Base-by-base conservation (phyloP, 2,113 vertebrate genomes). In the Rana temporaria region DNA sequence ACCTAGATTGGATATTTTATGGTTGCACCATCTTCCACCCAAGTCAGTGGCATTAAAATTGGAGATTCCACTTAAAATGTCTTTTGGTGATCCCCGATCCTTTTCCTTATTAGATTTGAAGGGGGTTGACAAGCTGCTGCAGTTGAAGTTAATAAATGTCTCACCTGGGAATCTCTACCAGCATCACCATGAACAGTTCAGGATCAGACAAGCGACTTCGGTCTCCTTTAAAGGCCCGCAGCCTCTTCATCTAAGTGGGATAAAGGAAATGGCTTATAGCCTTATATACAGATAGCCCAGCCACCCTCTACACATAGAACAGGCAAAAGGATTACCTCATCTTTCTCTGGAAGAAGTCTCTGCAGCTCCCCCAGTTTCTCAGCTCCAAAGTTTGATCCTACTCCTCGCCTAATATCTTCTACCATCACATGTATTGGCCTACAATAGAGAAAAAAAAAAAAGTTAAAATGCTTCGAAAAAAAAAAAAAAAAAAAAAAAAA, bases 291-390 rank as follows among this genome's bases (percentile, higher is more conserved):
- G 9, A 20, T 1, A 11, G 2, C 20, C 20, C 5, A 24, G 20
- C 4, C 9, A 14, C 20, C 20, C 9, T 24, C 5, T 24, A 38
- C 18, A 9, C 42, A 48, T 48, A 48, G 9, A 48, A n/a, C 65
- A 48, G 7, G 48, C 42, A 2, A 4, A 4, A 8, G 8, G 17
- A 60, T 42, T 52, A 95, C 95, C 94, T 95, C 95, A 18, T 85
- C 88, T 4, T 93, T 83, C 0, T 95, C 91, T 6, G 95, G 95
- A 83, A 95, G 84, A 75, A 96, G 63, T 87, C 92, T 94, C 48
- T 85, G 87, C 53, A 96, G 84, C 67, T 95, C 94, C 67, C 80
- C 84, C 52, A 96, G 88, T 82, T 93, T 95, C 78, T 94, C 95
- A 0, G 87, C 78, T 5, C 90, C 92, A 34, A 94, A 95, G 20